Conservation (phyloP, 2,888 invertebrate species). For the Sclerodermus sp. region DNA sequence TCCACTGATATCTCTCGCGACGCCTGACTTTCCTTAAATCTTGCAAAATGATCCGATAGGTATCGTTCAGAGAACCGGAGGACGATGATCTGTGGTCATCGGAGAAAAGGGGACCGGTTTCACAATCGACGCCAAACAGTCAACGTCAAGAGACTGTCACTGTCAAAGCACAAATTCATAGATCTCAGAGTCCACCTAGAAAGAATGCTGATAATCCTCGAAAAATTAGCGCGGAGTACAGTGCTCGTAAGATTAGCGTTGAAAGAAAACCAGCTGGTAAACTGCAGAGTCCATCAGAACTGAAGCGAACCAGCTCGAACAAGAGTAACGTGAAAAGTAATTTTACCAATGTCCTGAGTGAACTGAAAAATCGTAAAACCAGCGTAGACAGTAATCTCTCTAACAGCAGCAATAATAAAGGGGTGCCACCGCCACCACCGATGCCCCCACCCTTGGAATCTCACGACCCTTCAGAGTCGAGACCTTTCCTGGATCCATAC, state of each 20-base stretch:
- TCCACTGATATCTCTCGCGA: too few relatives aligned
- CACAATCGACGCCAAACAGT: constrained; percentile 33
- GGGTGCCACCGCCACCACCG: constrained; percentile 77
- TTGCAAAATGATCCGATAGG: constrained; percentile 27
- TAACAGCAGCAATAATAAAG: constrained; percentile 39
- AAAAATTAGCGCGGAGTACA: constrained; percentile 46
- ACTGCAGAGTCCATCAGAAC: constrained; percentile 24
- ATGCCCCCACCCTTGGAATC: constrained; percentile 85
- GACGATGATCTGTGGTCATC: constrained; percentile 54
- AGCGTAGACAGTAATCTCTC: constrained; percentile 52
- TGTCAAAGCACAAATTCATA: constrained; percentile 56
- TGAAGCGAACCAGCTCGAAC: constrained; percentile 40
- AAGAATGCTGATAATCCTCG: constrained; percentile 41
- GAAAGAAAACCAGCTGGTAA: constrained; percentile 42
- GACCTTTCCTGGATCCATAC: constrained; percentile 87
- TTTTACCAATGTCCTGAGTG: constrained; percentile 60
- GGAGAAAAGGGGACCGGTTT: constrained; percentile 42
- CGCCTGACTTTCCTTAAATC: too few relatives aligned
- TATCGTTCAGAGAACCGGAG: constrained; percentile 54
- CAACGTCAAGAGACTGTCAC: constrained; percentile 50
- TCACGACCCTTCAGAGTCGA: constrained; percentile 77
- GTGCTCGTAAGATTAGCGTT: constrained; percentile 42
- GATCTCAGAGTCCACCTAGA: constrained; percentile 55
- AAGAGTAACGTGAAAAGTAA: constrained; percentile 55
- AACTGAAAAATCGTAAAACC: constrained; percentile 59